Evolutionary conservation across 1,140 invertebrate genomes (phyloP), one percentile per base, ranked within the genome.

Genomic region (Drosophila rufa): DNA sequence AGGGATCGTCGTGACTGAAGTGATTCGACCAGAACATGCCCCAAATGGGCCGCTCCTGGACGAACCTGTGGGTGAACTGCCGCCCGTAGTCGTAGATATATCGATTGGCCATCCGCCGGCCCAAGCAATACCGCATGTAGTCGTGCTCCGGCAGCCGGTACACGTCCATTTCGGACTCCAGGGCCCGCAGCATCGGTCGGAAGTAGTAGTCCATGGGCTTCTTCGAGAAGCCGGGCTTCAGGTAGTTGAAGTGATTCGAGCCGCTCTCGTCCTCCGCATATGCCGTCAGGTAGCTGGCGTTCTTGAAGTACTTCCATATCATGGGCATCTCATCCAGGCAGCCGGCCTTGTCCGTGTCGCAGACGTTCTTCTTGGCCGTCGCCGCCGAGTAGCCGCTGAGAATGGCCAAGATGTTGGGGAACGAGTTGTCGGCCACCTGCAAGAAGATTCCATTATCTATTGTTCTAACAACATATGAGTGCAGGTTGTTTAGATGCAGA

Each of bases 151-250:
- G 40, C 64, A 82, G 14, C 7, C 65, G n/a, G 33, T 62, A 66
- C 33, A 60, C 14, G 4, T 65, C 25, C 25, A 60, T 9, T 17
- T 83, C 36, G 0, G 2, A 12, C 81, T 62, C 95, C 94, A 58
- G 95, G 94, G 95, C 95, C 45, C 95, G 80, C 76, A 96, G 95
- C 82, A 97, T 96, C 0, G 96, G 96, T 25, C 96, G 93, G 36
- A 96, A 94, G 71, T 97, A 98, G 83, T 96, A 98, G 92, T 98
- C 96, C 0, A 96, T 96, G 0, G 97, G 97, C 27, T 95, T 95
- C 27, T 95, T 94, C 3, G 94, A 92, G 87, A 98, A 98, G 1
- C 97, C 97, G n/a, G 94, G 93, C 89, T 96, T 96, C 1, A 95
- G 78, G 89, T 96, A 98, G 92, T 96, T 97, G 80, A 98, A 98